Evolutionary conservation across 2,113 vertebrate genomes (phyloP).

Genomic region (Rhipidura dahli): DNA sequence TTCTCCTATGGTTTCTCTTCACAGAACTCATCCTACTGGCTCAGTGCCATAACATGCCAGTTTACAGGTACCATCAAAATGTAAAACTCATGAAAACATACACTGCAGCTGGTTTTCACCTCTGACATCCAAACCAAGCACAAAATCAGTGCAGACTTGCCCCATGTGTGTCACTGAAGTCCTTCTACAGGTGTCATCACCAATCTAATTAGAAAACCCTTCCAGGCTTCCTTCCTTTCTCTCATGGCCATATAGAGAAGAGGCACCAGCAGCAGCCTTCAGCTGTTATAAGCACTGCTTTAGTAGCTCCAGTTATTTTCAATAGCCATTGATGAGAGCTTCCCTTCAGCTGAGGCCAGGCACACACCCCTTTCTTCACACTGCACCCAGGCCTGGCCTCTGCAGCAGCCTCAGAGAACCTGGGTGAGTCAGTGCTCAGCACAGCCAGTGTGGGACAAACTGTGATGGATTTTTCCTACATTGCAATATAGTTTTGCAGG

Average conservation of each 20-base stretch:
- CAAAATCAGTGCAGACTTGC: background rate
- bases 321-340: background rate
- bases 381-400: rapidly evolving
- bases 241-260: background rate
- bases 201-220: background rate
- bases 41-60: background rate
- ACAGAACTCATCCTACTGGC: background rate
- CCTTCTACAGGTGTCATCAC: background rate
- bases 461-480: rapidly evolving
- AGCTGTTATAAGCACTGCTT: background rate
- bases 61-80: background rate
- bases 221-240: background rate
- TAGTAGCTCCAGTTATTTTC: background rate
- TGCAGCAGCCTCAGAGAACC: rapidly evolving
- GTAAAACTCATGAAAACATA: background rate
- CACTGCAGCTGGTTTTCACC: background rate
- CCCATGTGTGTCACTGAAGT: background rate
- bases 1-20: background rate
- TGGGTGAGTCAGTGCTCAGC: background rate
- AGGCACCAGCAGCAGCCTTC: background rate
- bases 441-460: rapidly evolving
- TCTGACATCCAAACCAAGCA: background rate
- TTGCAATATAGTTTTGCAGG: background rate
- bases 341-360: background rate
- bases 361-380: background rate